Percentiles rank a stretch among this genome's conserved stretches.
phyloP scores from a whole-genome alignment of 1,140 invertebrate species.

The Contarinia nasturtii region DNA sequence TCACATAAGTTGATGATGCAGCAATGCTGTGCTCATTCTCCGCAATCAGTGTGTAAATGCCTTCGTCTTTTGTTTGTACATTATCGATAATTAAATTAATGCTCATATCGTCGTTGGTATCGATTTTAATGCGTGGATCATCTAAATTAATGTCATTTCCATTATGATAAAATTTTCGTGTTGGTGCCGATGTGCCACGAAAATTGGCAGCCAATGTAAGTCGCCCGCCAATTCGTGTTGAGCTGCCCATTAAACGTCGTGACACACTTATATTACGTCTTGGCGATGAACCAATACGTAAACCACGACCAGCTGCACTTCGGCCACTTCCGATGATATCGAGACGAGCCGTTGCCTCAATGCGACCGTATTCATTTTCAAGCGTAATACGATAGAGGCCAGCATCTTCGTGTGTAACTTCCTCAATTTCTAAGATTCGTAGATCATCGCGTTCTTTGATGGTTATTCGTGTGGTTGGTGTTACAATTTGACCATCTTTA shows the following conservation, averaged over 20 bases:
- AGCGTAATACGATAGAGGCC: constrained; percentile 61
- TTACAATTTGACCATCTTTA: constrained; percentile 47
- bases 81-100: constrained; percentile 28
- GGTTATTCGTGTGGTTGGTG: constrained; percentile 38
- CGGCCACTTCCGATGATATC: constrained; percentile 48
- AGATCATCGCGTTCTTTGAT: constrained; percentile 58
- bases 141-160: constrained; percentile 21
- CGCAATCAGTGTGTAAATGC: constrained; percentile 52
- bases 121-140: constrained; percentile 14
- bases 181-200: constrained; percentile 33
- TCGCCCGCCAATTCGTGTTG: constrained; percentile 27
- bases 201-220: constrained; percentile 34
- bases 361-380: constrained; percentile 64
- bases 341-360: constrained; percentile 57
- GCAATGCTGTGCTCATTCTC: constrained; percentile 39
- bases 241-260: constrained; percentile 19
- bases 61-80: constrained; percentile 30
- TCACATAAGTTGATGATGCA: constrained; percentile 8
- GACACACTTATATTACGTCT: constrained; percentile 20
- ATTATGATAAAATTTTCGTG: constrained; percentile 39
- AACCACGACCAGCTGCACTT: constrained; percentile 21
- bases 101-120: constrained; percentile 11
- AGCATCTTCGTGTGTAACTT: constrained; percentile 57
- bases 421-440: constrained; percentile 53
- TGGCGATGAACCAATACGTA: constrained; percentile 22